Evolutionary conservation across 2,888 invertebrate species (phyloP).

Genomic region (Gari tellinella): DNA sequence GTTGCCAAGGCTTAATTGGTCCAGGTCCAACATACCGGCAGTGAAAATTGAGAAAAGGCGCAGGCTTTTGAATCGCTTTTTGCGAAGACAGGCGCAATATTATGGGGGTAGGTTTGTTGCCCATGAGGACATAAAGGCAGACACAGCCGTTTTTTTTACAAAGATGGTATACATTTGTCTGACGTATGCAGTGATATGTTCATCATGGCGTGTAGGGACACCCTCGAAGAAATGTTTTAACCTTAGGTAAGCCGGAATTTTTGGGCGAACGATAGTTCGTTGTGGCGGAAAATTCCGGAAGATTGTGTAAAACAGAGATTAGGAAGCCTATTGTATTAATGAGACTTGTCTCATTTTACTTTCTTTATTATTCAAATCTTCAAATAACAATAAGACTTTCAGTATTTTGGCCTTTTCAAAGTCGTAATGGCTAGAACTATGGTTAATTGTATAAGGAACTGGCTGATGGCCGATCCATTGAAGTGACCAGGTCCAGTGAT

Average conservation of each 20-base stretch:
- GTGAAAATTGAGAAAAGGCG: conserved; percentile 1
- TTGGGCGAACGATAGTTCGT: conserved; percentile 8
- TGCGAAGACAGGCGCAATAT: neutral
- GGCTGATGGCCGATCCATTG: conserved; percentile 5
- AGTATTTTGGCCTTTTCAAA: neutral
- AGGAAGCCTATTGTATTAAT: too few species aligned
- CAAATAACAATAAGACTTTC: too few species aligned
- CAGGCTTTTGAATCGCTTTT: neutral
- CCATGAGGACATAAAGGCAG: conserved; percentile 2
- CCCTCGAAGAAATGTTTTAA: neutral
- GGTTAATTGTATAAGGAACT: neutral
- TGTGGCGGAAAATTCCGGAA: conserved; percentile 18
- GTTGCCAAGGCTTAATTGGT: conserved; percentile 6
- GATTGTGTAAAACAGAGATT: neutral
- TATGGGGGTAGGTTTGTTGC: neutral
- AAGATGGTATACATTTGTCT: conserved; percentile 15
- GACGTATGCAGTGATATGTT: neutral
- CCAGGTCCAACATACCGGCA: too few species aligned
- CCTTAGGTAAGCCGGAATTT: neutral
- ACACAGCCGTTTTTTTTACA: conserved; percentile 6
- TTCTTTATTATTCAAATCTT: too few species aligned
- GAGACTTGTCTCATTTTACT: too few species aligned
- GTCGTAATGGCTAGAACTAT: neutral
- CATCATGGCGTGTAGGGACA: neutral
- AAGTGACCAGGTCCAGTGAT: neutral